Evolutionary conservation across 2,797 vertebrate genomes (phyloP), one percentile per base, ranked within the genome.

Genomic region (Lophura swinhoii): DNA sequence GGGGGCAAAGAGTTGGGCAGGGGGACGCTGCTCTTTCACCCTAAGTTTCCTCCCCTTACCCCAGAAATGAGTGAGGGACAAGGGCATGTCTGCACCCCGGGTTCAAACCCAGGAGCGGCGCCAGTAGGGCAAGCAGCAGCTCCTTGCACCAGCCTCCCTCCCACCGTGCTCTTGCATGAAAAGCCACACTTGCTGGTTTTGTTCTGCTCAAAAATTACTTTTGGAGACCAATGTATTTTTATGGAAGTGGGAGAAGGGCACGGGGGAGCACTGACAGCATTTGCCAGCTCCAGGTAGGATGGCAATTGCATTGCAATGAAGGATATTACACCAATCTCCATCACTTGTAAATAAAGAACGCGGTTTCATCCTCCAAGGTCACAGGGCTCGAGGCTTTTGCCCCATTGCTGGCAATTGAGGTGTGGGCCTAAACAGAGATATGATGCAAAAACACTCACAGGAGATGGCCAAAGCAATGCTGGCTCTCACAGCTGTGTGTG

Each of bases 341-440:
- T 87, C 93, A 94, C 80, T 88, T 90, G 75, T 89, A 95, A 94
- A 93, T 93, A 95, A 96, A 63, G 66, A 93, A 88, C 8, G 70
- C 29, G 67, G 80, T 60, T 94, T 87, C 91, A 60, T 72, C 51
- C 87, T 44, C 94, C 84, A 95, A 95, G 91, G 88, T 87, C 94
- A 90, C n/a, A 5, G 2, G 22, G 43, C 18, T 35, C 51, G 14
- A 28, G 28, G 66, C 41, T 85, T 35, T 24, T 10, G 12, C 48
- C 69, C 41, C 2, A 0, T 1, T 35, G 53, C 67, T 66, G 56
- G 90, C 4, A 1, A 20, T 56, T 12, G 20, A 56, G 72, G 51
- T 53, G 51, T 29, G 13, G 24, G 24, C 24, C 49, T 14, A 26
- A 49, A 49, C 26, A 26, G 23, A 49, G 48, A 24, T 23, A 23